These are phyloP conservation scores for human (Homo sapiens) DNA, from an alignment of 2,113 vertebrate species.

Conservation along the genomic window DNA sequence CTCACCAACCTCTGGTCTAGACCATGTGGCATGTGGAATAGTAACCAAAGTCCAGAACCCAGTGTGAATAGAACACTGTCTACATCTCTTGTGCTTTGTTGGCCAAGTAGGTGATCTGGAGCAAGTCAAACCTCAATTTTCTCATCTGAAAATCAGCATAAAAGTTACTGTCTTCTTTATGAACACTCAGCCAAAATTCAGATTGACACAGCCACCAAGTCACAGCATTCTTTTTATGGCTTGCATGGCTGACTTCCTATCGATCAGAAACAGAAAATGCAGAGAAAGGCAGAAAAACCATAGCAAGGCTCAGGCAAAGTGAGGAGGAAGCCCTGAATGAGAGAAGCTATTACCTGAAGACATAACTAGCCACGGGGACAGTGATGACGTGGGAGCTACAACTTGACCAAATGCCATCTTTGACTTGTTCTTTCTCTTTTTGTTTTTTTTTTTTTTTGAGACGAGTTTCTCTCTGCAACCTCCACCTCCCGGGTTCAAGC, in stretches of 20 bases:
- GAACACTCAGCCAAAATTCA: neutral
- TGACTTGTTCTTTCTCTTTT: no score
- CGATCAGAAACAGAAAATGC: neutral
- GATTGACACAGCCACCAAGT: no score
- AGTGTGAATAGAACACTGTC: neutral
- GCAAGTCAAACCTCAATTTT: neutral
- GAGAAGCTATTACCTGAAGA: neutral
- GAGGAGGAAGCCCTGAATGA: neutral
- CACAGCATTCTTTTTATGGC: neutral
- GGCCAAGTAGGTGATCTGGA: neutral
- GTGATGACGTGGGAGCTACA: no score
- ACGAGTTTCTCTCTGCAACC: no score
- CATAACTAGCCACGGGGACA: neutral
- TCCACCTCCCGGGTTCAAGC: no score
- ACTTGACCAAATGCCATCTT: fast-evolving
- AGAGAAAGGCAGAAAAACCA: neutral
- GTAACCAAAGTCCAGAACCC: neutral
- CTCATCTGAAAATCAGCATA: neutral
- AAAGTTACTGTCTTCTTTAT: neutral
- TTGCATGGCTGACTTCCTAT: neutral
- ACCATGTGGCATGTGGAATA: no score
- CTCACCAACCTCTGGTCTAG: neutral
- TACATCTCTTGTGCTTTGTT: neutral
- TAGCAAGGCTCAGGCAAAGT: neutral
- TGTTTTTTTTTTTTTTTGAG: no score